Evolutionary conservation across 2,113 vertebrate genomes (phyloP).

Genomic region (Saimiri boliviensis): DNA sequence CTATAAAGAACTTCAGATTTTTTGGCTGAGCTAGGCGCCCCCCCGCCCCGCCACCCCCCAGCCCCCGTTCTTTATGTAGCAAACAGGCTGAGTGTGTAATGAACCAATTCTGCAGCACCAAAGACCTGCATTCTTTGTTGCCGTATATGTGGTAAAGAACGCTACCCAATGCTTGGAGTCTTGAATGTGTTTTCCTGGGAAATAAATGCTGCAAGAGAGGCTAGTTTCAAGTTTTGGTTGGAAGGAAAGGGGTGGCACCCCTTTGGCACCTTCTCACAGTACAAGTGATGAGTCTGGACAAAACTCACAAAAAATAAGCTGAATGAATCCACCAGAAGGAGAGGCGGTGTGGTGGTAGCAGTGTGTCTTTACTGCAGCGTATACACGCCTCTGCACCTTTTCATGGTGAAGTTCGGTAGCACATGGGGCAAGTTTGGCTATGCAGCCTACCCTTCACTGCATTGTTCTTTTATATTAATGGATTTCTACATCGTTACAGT

Average conservation of each 20-base stretch:
- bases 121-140: not conserved
- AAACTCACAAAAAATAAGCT: too few species aligned
- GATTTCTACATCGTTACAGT: not conserved
- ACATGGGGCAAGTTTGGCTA: not conserved
- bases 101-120: not conserved
- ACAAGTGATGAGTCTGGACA: not conserved
- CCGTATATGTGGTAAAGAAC: not conserved
- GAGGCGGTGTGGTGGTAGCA: not conserved
- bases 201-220: not conserved
- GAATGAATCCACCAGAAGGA: not conserved
- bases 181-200: not conserved
- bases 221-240: not conserved
- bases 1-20: not conserved
- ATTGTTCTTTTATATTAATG: not conserved
- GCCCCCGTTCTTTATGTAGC: not conserved
- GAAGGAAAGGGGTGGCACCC: not conserved
- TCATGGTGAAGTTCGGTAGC: not conserved
- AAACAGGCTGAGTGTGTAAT: not conserved
- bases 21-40: not conserved
- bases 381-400: not conserved
- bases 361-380: not conserved
- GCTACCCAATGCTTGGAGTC: not conserved
- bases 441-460: not conserved
- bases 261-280: not conserved
- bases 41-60: rapidly evolving